A percentile compares a stretch with the other conserved stretches of the same genome.
Conservation (phyloP, 2,797 vertebrate genomes). For the Esox masquinongy region DNA sequence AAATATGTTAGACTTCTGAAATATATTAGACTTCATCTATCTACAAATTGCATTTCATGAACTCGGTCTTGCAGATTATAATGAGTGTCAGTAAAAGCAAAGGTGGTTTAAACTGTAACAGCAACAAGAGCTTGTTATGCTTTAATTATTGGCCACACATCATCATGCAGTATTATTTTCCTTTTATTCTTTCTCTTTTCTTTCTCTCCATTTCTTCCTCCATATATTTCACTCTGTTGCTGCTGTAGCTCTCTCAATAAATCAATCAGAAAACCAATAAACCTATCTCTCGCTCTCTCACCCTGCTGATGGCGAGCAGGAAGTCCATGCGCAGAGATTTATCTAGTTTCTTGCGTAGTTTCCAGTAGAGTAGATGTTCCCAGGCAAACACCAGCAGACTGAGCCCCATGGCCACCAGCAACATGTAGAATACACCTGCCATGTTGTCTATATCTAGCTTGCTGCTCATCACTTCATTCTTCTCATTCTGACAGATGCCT, state of each 20-base stretch:
- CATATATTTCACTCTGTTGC: background rate
- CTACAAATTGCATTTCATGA: background rate
- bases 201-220: background rate
- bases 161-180: background rate
- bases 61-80: background rate
- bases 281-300: constrained; percentile 56
- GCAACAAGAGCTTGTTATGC: background rate
- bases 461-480: constrained; percentile 98
- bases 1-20: too few species aligned
- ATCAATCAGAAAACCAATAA: constrained; percentile 23
- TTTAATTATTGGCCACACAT: constrained; percentile 2
- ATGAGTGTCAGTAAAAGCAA: constrained; percentile 7
- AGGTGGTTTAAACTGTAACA: background rate
- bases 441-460: constrained; percentile 99
- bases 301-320: constrained; percentile 94
- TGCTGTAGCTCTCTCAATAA: constrained; percentile 11
- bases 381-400: constrained; percentile 96
- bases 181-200: background rate
- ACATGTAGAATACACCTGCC: constrained; percentile 99
- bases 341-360: constrained; percentile 86
- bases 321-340: constrained; percentile 87
- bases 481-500: constrained; percentile 98
- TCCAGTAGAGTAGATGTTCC: constrained; percentile 98
- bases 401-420: constrained; percentile 98
- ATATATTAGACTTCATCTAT: too few species aligned